Evolutionary conservation across 2,888 invertebrate genomes (phyloP).

Genomic region (Parapristionchus giblindavisi): DNA sequence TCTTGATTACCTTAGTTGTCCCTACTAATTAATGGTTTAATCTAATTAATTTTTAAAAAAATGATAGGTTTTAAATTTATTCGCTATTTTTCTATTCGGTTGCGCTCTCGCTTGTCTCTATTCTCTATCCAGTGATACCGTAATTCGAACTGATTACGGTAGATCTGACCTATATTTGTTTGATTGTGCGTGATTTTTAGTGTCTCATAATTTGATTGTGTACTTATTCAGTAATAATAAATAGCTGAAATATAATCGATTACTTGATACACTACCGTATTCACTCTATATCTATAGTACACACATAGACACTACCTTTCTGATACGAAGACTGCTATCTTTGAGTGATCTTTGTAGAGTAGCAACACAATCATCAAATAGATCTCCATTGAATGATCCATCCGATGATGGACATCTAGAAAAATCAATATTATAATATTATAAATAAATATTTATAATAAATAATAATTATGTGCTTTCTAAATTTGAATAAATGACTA

Average conservation of each 20-base stretch:
- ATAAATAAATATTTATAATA: neutral
- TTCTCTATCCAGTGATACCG: too few relatives aligned
- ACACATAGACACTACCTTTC: slow-evolving; percentile 44
- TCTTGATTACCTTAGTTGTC: too few relatives aligned
- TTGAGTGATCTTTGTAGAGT: slow-evolving; percentile 52
- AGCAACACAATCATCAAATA: slow-evolving; percentile 51
- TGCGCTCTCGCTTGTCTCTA: too few relatives aligned
- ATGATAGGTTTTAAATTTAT: too few relatives aligned
- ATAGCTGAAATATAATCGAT: neutral
- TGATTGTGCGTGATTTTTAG: too few relatives aligned
- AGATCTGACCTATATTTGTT: too few relatives aligned
- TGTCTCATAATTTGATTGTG: neutral
- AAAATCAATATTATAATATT: neutral
- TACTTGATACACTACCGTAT: slow-evolving; percentile 1
- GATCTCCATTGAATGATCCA: slow-evolving; percentile 58
- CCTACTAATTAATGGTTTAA: too few relatives aligned
- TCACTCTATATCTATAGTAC: slow-evolving; percentile 15
- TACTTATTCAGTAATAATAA: neutral
- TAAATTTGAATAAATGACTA: neutral
- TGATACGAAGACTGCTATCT: slow-evolving; percentile 53
- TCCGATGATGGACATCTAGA: slow-evolving; percentile 54
- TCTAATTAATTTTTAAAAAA: too few relatives aligned
- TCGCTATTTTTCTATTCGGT: too few relatives aligned
- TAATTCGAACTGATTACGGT: too few relatives aligned
- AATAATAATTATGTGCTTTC: neutral